Percentiles rank a stretch among this genome's conserved stretches.
phyloP scores from a whole-genome alignment of 2,113 vertebrate genomes.

The Amphilophus citrinellus region DNA sequence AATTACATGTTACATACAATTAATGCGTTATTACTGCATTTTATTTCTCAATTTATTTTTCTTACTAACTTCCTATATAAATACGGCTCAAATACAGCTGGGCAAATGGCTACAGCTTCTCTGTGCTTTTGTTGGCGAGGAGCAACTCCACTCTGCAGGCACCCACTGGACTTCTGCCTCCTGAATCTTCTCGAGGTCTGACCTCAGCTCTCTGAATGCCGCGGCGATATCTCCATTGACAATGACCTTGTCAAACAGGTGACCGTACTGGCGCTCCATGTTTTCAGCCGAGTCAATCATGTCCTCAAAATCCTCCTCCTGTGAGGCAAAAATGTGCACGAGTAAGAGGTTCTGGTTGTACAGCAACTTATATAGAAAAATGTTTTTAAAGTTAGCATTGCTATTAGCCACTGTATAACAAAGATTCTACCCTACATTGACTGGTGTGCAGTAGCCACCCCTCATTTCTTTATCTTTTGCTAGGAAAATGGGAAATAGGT shows the following conservation, averaged over 20 bases:
- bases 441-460: background rate
- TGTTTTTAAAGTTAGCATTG: background rate
- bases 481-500: background rate
- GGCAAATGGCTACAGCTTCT: conserved; percentile 54
- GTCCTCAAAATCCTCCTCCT: conserved; percentile 94
- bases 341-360: background rate
- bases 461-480: background rate
- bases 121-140: conserved; percentile 44
- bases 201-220: conserved; percentile 88
- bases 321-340: conserved; percentile 29
- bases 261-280: conserved; percentile 88
- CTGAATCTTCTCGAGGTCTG: conserved; percentile 84
- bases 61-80: background rate
- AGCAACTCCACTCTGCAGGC: conserved; percentile 88
- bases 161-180: conserved; percentile 87
- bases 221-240: conserved; percentile 89
- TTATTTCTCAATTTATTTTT: background rate
- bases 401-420: fast-evolving
- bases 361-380: background rate
- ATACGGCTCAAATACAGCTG: conserved; percentile 53
- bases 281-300: conserved; percentile 88
- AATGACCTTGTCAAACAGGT: conserved; percentile 90
- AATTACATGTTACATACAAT: background rate
- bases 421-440: background rate
- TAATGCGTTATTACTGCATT: background rate